Evolutionary conservation across 1,140 invertebrate genomes (phyloP).

Genomic region (Cyclargus thomasi): DNA sequence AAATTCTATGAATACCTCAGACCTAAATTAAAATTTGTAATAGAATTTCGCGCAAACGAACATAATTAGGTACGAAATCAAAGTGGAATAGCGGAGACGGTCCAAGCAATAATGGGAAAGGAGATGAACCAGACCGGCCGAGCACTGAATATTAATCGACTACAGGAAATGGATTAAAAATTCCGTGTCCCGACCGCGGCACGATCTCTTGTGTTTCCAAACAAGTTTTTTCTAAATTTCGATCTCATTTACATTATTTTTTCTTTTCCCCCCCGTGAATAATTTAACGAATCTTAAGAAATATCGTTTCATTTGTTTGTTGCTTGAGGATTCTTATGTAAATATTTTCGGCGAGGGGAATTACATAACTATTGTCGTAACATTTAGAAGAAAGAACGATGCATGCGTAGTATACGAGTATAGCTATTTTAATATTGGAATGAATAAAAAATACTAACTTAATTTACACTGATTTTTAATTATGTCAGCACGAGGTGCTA

Average conservation of each 20-base stretch:
- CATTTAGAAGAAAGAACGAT: no score
- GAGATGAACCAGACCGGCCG: slow-evolving; percentile 72
- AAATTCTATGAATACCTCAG: slow-evolving; percentile 1
- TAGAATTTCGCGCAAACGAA: slow-evolving; percentile 34
- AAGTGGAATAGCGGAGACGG: slow-evolving; percentile 43
- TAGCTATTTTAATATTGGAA: not conserved
- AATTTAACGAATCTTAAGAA: slow-evolving; percentile 70
- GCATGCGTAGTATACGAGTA: no score
- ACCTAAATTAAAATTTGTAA: slow-evolving; percentile 16
- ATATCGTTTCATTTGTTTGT: slow-evolving; percentile 45
- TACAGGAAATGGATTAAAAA: slow-evolving; percentile 73
- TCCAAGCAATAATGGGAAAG: slow-evolving; percentile 65
- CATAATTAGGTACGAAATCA: slow-evolving; percentile 69
- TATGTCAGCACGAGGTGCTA: not conserved
- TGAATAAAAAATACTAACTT: not conserved
- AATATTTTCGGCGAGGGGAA: slow-evolving; percentile 7
- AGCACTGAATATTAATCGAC: slow-evolving; percentile 71
- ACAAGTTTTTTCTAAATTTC: slow-evolving; percentile 71
- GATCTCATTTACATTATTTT: slow-evolving; percentile 70
- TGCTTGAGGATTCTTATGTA: slow-evolving; percentile 15
- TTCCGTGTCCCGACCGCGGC: slow-evolving; percentile 63
- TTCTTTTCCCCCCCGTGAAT: slow-evolving; percentile 62
- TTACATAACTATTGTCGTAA: not conserved
- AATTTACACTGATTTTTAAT: not conserved
- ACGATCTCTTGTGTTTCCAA: slow-evolving; percentile 64